Conservation (phyloP, 2,113 vertebrate genomes). For the Elephas maximus region DNA sequence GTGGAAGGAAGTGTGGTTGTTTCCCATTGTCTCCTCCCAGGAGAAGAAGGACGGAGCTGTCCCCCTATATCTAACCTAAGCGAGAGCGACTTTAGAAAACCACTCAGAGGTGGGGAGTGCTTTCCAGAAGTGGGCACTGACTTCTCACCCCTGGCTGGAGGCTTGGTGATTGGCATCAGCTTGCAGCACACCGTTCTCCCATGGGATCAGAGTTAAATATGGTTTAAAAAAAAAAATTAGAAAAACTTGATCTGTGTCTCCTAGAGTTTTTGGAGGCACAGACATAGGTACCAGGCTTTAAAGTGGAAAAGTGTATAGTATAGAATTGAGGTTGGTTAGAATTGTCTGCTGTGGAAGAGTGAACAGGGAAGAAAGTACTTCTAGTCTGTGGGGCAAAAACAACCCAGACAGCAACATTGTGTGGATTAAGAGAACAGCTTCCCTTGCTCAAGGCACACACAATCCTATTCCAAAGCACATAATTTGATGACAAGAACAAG, state of each 20-base stretch:
- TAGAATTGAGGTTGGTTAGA: background rate
- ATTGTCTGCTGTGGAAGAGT: background rate
- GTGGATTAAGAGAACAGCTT: background rate
- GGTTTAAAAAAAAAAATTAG: background rate
- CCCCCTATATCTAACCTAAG: background rate
- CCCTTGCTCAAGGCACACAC: background rate
- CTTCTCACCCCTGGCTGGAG: background rate
- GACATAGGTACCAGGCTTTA: background rate
- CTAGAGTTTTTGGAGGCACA: background rate
- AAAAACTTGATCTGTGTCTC: background rate
- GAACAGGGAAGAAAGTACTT: background rate
- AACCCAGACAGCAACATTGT: background rate
- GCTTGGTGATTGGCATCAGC: no score
- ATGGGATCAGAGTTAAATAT: background rate
- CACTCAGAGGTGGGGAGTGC: background rate
- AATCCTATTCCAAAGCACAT: background rate
- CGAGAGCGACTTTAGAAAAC: background rate
- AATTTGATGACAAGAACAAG: background rate
- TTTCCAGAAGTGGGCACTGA: background rate
- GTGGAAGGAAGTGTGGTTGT: no score
- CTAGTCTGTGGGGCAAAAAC: background rate
- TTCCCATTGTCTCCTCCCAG: background rate
- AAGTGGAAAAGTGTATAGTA: background rate
- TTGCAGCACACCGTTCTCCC: background rate
- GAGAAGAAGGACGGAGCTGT: background rate